Conservation (phyloP, 2,797 vertebrate genomes). For the Anolis apletophallus region DNA sequence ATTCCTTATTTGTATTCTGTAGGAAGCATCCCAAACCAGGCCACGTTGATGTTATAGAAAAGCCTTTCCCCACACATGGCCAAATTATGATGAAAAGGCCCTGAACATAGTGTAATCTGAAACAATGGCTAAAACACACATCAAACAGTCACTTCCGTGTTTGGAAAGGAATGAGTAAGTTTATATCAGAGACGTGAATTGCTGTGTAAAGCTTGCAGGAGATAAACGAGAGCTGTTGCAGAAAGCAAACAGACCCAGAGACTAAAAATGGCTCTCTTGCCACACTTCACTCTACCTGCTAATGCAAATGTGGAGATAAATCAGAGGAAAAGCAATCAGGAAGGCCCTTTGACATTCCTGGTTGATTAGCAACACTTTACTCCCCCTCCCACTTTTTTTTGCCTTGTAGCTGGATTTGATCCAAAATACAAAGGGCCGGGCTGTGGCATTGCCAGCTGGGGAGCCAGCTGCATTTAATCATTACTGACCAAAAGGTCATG, state of each 20-base stretch:
- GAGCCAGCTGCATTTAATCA: too few relatives aligned
- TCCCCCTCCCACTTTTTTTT: background rate
- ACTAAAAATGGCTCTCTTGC: background rate
- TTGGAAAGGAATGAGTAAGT: background rate
- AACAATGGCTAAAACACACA: background rate
- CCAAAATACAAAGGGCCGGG: too few relatives aligned
- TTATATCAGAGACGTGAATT: background rate
- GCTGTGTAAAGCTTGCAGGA: conserved; percentile 32
- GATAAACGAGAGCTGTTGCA: background rate
- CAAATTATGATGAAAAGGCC: background rate
- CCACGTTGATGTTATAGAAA: background rate
- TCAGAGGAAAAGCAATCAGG: background rate
- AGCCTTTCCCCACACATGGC: background rate
- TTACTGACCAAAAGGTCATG: too few relatives aligned
- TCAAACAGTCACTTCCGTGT: background rate
- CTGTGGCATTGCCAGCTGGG: too few relatives aligned
- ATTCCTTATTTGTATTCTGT: background rate
- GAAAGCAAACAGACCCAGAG: conserved; percentile 25
- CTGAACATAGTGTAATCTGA: background rate
- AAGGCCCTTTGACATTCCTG: background rate
- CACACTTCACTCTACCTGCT: background rate
- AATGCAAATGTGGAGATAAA: conserved; percentile 28
- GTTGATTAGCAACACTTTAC: background rate
- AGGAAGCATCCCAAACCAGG: background rate
- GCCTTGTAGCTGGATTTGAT: background rate